Base-by-base conservation (phyloP, 1,140 invertebrate genomes). In the Drosophila sucinea region DNA sequence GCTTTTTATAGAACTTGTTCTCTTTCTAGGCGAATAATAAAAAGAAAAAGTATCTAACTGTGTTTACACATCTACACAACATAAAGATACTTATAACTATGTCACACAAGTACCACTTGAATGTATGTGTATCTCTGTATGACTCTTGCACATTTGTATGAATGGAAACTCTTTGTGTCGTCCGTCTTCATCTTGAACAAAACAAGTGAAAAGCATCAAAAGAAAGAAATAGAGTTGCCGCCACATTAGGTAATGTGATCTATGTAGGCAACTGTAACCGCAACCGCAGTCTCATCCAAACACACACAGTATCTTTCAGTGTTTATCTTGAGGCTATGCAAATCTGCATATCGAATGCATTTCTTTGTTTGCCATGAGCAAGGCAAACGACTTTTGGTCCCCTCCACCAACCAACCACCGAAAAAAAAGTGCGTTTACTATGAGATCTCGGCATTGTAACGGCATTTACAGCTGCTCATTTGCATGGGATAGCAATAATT, bases 301-400 rank as follows among this genome's bases (percentile, higher is more conserved):
- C 58, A 64, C 38, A 33, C 55, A 61, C 70, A 51, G 56, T 67
- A 77, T 73, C 62, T 79, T 66, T 51, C 51, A 55, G 47, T 71
- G 57, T 77, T 47, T 79, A 66, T 66, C 62, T 70, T 75, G 67
- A 72, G 62, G 81, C 81, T 81, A 60, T 62, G 78, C 62, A 82
- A 81, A 87, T 89, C 79, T 80, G 79, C 84, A 89, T 84, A 87
- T 87, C 80, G 70, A 89, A 89, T 84, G 76, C 84, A 79, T 83
- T 79, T 73, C 79, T 73, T 87, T 83, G 79, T 79, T 61, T 62
- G 6, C 7, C 47, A 30, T 54, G 38, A 63, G 38, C 51, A 51
- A 51, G 44, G 44, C 44, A 27, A 51, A 51, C 58, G 7, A 62
- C 7, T 10, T 25, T 60, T 25, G 3, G 51, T 10, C 17, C 38